Evolutionary conservation across 1,140 invertebrate genomes (phyloP).

Genomic region (Aphaenogaster ashmeadi): DNA sequence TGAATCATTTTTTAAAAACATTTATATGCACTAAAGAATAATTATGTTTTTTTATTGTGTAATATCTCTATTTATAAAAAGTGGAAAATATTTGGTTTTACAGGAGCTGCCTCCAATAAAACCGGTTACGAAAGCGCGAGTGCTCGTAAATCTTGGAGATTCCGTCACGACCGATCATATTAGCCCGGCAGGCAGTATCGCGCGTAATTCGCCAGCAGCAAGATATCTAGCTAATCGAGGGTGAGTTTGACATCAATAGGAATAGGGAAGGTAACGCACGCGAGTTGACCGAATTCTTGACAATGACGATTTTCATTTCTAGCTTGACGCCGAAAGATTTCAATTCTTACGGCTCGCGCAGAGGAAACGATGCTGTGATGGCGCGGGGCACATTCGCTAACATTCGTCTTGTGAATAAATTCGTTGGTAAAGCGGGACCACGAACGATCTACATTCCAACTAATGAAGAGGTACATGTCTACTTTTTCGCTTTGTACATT

Average conservation of each 20-base stretch:
- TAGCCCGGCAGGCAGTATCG: constrained; percentile 98
- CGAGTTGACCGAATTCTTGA: constrained; percentile 8
- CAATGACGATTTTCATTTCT: constrained; percentile 68
- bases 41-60: background rate
- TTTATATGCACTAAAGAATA: background rate
- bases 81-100: constrained; percentile 18
- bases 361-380: constrained; percentile 99
- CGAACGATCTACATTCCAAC: constrained; percentile 96
- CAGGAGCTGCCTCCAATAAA: constrained; percentile 88
- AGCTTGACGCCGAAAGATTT: constrained; percentile 97
- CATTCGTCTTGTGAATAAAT: constrained; percentile 98
- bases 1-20: background rate
- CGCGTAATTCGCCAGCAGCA: constrained; percentile 97
- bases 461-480: constrained; percentile 91
- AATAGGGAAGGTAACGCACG: background rate
- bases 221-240: constrained; percentile 93
- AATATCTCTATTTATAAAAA: background rate
- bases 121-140: constrained; percentile 91
- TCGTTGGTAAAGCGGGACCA: constrained; percentile 94
- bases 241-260: constrained; percentile 85
- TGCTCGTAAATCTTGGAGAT: constrained; percentile 96
- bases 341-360: constrained; percentile 98
- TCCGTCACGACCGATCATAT: constrained; percentile 99
- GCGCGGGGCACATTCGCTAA: constrained; percentile 99
- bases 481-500: background rate